These are phyloP conservation scores for Bombylius discolor DNA, from an alignment of 2,888 invertebrate species.

Conservation along the genomic window DNA sequence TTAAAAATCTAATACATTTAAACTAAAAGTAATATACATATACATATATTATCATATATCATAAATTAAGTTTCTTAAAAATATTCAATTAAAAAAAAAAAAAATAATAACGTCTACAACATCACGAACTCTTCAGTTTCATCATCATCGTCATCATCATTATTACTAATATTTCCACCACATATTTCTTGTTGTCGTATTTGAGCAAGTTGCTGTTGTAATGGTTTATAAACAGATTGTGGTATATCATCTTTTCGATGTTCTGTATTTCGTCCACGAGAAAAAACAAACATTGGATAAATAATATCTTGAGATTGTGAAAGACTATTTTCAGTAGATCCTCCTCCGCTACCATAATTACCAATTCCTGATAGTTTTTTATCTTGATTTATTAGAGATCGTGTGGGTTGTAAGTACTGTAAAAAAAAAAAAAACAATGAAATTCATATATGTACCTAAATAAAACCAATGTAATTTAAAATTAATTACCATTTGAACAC, in stretches of 20 bases:
- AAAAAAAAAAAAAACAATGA: conserved; percentile 12
- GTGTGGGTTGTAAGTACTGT: conserved; percentile 42
- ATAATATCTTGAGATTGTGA: conserved; percentile 34
- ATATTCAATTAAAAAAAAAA: neutral
- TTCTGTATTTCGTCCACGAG: conserved; percentile 55
- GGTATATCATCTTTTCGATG: conserved; percentile 24
- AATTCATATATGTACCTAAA: neutral
- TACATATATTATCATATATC: neutral
- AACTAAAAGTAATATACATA: neutral
- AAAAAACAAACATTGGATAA: conserved; percentile 74
- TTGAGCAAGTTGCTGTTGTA: conserved; percentile 43
- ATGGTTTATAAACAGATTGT: conserved; percentile 40
- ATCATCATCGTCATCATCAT: conserved; percentile 50
- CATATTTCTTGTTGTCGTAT: conserved; percentile 42
- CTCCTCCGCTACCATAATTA: neutral
- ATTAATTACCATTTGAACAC: conserved; percentile 47
- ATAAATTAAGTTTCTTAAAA: neutral
- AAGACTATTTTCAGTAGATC: neutral
- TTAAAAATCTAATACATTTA: no score
- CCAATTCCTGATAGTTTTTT: conserved; percentile 10
- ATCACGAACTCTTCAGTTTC: conserved; percentile 64
- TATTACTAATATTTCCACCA: conserved; percentile 28
- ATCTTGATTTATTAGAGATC: conserved; percentile 19
- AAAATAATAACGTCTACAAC: conserved; percentile 36
- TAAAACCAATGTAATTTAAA: neutral